phyloP scores from a whole-genome alignment of 2,113 vertebrate genomes.

The Spermophilus dauricus region DNA sequence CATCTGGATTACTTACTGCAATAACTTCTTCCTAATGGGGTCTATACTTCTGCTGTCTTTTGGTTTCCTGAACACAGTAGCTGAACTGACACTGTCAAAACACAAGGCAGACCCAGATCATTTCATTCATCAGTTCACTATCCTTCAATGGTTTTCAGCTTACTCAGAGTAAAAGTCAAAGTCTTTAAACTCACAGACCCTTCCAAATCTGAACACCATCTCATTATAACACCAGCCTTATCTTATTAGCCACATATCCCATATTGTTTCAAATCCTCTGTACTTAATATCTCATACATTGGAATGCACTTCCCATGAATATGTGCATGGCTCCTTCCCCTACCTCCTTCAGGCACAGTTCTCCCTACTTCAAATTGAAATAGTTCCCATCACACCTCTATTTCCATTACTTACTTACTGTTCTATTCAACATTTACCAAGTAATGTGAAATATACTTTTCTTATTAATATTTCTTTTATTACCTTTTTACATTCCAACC shows the following conservation, averaged over 20 bases:
- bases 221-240: not conserved
- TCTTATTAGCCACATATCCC: not conserved
- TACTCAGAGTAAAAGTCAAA: slow-evolving; percentile 17
- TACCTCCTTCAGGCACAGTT: not conserved
- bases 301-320: not conserved
- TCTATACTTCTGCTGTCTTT: not conserved
- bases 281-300: not conserved
- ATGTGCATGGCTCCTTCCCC: not conserved
- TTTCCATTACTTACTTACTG: not conserved
- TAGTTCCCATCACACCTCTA: not conserved
- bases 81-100: not conserved
- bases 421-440: slow-evolving; percentile 4
- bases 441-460: not conserved
- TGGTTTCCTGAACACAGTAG: not conserved
- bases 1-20: not conserved
- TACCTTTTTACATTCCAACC: not conserved
- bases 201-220: not conserved
- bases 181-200: not conserved
- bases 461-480: slow-evolving; percentile 27
- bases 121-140: not conserved
- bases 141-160: not conserved
- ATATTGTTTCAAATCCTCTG: not conserved
- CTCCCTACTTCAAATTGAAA: slow-evolving; percentile 17
- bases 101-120: not conserved
- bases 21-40: not conserved